Evolutionary conservation across 2,797 vertebrate species (phyloP), one percentile per base, ranked within the genome.

Genomic region (Acrocephalus scirpaceus): DNA sequence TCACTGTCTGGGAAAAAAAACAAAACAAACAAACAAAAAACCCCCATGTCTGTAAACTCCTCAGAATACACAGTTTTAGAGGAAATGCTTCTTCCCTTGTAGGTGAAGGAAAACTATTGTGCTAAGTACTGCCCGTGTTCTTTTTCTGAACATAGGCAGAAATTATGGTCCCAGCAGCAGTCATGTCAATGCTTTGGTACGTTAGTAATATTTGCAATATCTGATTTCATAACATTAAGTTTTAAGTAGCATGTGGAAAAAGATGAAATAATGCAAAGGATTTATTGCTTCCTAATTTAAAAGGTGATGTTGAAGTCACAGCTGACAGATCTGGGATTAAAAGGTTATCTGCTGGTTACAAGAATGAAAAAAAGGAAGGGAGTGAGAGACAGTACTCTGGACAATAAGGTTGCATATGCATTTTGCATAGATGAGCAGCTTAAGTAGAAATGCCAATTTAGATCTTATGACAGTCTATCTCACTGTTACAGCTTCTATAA

Each of bases 271-370:
- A 21, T 84, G 42, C 54, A 34, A 64, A 82, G 34, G 65, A 40
- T 92, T 86, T 90, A 18, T 88, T 79, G 38, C 48, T 85, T 92
- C 36, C 64, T 90, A 65, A 87, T 85, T 69, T 92, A 69, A 88
- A 92, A 94, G 45, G 57, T 92, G 77, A 71, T 79, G 72, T 38
- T 91, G 86, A 92, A 96, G 92, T 92, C 71, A 67, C 56, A 79
- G 30, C 60, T 84, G 83, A 92, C 76, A 88, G 91, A 86, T 94
- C 93, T 77, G 86, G 85, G 94, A 91, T 95, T 93, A 93, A 90
- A 93, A 93, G 86, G 95, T 96, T 94, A 84, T 88, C 76, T 76
- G 60, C 56, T 74, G 88, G 88, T 93, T 96, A 81, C 71, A 74
- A 74, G 86, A 88, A 66, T 20, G 48, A 57, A 38, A 69, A 74